Evolutionary conservation across 2,113 vertebrate species (phyloP).

Genomic region (Pseudonaja textilis): DNA sequence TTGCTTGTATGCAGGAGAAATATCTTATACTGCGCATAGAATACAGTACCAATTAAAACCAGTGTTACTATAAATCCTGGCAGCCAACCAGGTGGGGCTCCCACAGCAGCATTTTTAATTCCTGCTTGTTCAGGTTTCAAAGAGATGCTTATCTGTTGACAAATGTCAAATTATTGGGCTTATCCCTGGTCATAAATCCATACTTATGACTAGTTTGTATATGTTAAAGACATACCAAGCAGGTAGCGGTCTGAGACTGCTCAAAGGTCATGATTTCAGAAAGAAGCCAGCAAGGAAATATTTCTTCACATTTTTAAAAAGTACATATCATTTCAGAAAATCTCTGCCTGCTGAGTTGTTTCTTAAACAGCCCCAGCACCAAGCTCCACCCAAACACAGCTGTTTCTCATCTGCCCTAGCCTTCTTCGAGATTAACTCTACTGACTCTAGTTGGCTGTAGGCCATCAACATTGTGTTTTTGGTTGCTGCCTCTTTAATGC

Average conservation of each 20-base stretch:
- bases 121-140: background rate
- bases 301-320: background rate
- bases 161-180: background rate
- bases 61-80: background rate
- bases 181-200: background rate
- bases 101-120: background rate
- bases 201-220: background rate
- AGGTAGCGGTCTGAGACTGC: background rate
- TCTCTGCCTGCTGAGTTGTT: background rate
- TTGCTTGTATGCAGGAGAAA: background rate
- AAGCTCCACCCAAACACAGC: background rate
- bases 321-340: background rate
- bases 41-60: background rate
- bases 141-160: background rate
- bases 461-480: background rate
- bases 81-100: background rate
- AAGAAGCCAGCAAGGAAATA: background rate
- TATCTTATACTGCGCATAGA: background rate
- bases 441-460: background rate
- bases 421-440: background rate
- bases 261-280: background rate
- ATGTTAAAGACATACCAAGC: background rate
- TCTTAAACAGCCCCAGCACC: background rate
- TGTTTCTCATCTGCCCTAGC: background rate
- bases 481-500: background rate